Evolutionary conservation across 2,888 invertebrate species (phyloP).

Genomic region (Trisateles emortualis): DNA sequence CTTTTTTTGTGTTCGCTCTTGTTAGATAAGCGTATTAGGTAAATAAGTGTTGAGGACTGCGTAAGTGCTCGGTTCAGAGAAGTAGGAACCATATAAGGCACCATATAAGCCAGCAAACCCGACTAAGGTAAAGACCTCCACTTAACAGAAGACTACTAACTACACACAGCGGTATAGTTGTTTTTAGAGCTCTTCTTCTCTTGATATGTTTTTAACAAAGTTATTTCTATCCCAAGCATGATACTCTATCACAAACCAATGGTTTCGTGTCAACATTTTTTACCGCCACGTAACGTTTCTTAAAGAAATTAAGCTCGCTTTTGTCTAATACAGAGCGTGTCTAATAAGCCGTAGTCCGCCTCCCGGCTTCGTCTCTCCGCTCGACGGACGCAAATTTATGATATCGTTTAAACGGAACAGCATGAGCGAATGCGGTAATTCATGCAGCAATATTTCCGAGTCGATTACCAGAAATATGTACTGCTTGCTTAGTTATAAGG

Average conservation of each 20-base stretch:
- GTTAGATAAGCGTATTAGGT: constrained; percentile 36
- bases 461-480: constrained; percentile 32
- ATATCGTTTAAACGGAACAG: constrained; percentile 42
- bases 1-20: constrained; percentile 13
- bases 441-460: constrained; percentile 25
- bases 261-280: no score
- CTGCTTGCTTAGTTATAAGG: constrained; percentile 6
- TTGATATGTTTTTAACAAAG: no score
- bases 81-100: no score
- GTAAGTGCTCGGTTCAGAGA: constrained; percentile 31
- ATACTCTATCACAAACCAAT: no score
- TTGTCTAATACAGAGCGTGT: constrained; percentile 22
- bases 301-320: constrained; percentile 10
- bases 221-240: no score
- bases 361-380: constrained; percentile 25
- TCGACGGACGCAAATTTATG: constrained; percentile 35
- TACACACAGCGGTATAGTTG: no score
- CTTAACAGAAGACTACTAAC: no score
- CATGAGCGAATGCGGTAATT: constrained; percentile 26
- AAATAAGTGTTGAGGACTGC: constrained; percentile 29
- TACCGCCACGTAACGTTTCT: constrained; percentile 9
- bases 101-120: no score
- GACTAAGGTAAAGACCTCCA: no score
- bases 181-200: no score
- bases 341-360: constrained; percentile 37